Evolutionary conservation across 2,888 invertebrate species (phyloP), one percentile per base, ranked within the genome.

Genomic region (Antheraea assamensis): DNA sequence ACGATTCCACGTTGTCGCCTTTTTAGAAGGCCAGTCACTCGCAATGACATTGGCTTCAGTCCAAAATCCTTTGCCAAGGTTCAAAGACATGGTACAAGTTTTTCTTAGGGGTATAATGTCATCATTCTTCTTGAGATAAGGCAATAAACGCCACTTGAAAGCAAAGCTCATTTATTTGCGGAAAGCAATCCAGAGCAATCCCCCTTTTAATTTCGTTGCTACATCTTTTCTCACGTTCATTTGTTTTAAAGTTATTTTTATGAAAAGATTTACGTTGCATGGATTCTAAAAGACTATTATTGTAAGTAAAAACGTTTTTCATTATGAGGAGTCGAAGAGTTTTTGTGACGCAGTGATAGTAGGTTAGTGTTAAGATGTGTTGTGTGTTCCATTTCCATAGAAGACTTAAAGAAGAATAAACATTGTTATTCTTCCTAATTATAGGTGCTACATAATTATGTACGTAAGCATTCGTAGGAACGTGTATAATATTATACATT

Each of bases 1-100:
- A 21, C n/a, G 68, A 31, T 68, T 58, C 42, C 61, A 70, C 35
- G 27, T 88, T 86, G 84, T 68, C 81, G 82, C 81, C 81, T 87
- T 88, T 82, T 86, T 83, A 83, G 80, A 86, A 83, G 84, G 81
- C 83, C 83, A 78, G 82, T 80, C 84, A 84, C 86, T 86, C 84
- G 89, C 89, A 89, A 86, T 86, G 87, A 82, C 86, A 85, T 91
- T 94, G 94, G 94, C 93, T 78, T 74, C 73, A 76, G 78, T 90
- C 93, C 94, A 94, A 93, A 85, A 87, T 87, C 87, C 87, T 88
- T 88, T 89, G 93, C 93, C 93, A 93, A 92, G 89, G 92, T 92
- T 94, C 92, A 92, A 91, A 93, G 92, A 89, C 93, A 88, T 87
- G 82, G 84, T 82, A 87, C 85, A 87, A 88, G 90, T 92, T 92